phyloP scores from a whole-genome alignment of 2,888 invertebrate genomes.

The Flexamia atlantica region DNA sequence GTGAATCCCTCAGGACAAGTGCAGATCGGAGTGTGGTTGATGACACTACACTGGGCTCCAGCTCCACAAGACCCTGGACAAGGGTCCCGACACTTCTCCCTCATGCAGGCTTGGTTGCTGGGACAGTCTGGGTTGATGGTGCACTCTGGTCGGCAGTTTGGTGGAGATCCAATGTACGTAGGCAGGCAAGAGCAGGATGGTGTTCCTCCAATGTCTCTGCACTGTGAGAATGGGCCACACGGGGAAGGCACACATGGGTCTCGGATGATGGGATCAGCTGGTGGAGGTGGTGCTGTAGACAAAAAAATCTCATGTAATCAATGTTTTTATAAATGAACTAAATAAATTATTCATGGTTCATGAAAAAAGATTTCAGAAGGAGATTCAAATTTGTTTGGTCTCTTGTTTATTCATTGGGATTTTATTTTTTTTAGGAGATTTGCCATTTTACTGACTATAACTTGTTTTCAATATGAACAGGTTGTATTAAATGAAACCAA shows the following conservation, averaged over 20 bases:
- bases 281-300: slow-evolving; percentile 69
- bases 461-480: too few relatives aligned
- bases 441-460: too few relatives aligned
- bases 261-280: slow-evolving; percentile 64
- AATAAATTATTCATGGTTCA: not conserved
- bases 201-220: slow-evolving; percentile 81
- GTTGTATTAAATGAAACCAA: too few relatives aligned
- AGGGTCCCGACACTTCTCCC: slow-evolving; percentile 90
- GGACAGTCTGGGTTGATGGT: slow-evolving; percentile 89
- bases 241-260: slow-evolving; percentile 84
- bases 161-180: slow-evolving; percentile 90
- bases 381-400: too few relatives aligned
- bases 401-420: too few relatives aligned
- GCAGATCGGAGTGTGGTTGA: slow-evolving; percentile 88
- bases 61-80: slow-evolving; percentile 89
- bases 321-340: not conserved
- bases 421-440: too few relatives aligned
- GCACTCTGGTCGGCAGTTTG: slow-evolving; percentile 92
- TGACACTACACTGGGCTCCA: slow-evolving; percentile 88
- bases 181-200: slow-evolving; percentile 85
- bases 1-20: slow-evolving; percentile 83
- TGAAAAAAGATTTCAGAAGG: not conserved
- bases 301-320: not conserved
- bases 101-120: slow-evolving; percentile 87
- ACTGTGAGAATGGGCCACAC: slow-evolving; percentile 88